Evolutionary conservation across 2,113 vertebrate genomes (phyloP).

Genomic region (Miniopterus natalensis): DNA sequence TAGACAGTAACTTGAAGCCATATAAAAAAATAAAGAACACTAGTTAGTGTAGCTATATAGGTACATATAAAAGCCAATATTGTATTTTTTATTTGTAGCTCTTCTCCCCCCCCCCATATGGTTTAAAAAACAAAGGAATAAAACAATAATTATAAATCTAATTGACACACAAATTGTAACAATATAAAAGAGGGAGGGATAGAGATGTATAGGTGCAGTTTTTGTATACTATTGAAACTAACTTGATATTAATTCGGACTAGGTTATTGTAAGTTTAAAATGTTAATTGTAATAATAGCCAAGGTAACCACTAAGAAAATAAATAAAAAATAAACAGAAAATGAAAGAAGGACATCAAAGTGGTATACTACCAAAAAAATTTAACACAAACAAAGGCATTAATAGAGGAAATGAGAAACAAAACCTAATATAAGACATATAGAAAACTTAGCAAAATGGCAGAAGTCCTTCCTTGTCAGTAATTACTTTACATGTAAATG

Average conservation of each 20-base stretch:
- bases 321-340: not conserved
- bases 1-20: slow-evolving; percentile 24
- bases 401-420: slow-evolving; percentile 39
- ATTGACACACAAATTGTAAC: not conserved
- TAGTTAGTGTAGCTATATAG: not conserved
- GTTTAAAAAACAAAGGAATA: slow-evolving; percentile 40
- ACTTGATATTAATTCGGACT: slow-evolving; percentile 49
- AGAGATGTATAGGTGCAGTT: not conserved
- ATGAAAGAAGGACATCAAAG: slow-evolving; percentile 36
- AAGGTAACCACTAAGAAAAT: slow-evolving; percentile 27
- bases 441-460: not conserved
- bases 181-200: not conserved
- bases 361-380: not conserved
- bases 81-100: slow-evolving; percentile 48
- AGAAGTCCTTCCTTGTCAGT: not conserved
- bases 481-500: slow-evolving; percentile 49
- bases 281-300: slow-evolving; percentile 1
- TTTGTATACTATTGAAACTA: slow-evolving; percentile 31
- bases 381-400: not conserved
- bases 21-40: slow-evolving; percentile 41
- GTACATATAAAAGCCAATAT: slow-evolving; percentile 34
- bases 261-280: slow-evolving; percentile 44
- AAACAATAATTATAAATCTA: slow-evolving; percentile 37
- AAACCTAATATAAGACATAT: not conserved
- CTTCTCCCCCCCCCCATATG: not conserved